Evolutionary conservation across 2,888 invertebrate species (phyloP).

Genomic region (Ernsta delagoae): DNA sequence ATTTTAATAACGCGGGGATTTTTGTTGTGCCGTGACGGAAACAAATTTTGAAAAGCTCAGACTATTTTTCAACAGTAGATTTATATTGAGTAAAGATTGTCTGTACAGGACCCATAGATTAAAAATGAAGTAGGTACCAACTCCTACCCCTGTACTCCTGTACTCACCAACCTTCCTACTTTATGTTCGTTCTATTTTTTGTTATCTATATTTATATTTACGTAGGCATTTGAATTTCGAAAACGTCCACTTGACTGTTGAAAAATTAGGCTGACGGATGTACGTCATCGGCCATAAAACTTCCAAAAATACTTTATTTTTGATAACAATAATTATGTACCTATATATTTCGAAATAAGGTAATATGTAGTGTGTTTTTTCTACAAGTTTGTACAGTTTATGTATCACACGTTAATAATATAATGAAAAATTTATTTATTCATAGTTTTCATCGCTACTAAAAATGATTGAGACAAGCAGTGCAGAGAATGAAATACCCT

Average conservation of each 20-base stretch:
- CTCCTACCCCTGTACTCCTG: too few species aligned
- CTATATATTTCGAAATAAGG: constrained; percentile 72
- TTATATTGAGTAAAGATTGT: neutral
- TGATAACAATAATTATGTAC: constrained; percentile 71
- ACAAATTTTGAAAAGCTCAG: constrained; percentile 16
- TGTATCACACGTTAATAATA: neutral
- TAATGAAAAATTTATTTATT: constrained; percentile 26
- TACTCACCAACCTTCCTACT: too few species aligned
- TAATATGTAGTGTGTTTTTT: constrained; percentile 41
- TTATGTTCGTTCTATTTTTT: too few species aligned
- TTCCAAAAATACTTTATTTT: constrained; percentile 73
- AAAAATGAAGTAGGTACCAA: neutral
- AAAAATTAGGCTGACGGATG: constrained; percentile 57
- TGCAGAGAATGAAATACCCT: constrained; percentile 58
- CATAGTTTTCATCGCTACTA: constrained; percentile 52
- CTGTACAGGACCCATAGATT: neutral
- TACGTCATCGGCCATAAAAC: constrained; percentile 69
- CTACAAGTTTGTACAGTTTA: neutral
- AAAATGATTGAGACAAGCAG: constrained; percentile 73
- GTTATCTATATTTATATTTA: neutral
- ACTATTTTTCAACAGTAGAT: neutral
- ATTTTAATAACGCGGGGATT: constrained; percentile 28
- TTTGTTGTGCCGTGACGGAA: constrained; percentile 14
- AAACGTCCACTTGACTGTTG: constrained; percentile 12
- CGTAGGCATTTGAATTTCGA: constrained; percentile 20